Conservation (phyloP, 2,113 vertebrate genomes). For the Stigmatopora nigra region DNA sequence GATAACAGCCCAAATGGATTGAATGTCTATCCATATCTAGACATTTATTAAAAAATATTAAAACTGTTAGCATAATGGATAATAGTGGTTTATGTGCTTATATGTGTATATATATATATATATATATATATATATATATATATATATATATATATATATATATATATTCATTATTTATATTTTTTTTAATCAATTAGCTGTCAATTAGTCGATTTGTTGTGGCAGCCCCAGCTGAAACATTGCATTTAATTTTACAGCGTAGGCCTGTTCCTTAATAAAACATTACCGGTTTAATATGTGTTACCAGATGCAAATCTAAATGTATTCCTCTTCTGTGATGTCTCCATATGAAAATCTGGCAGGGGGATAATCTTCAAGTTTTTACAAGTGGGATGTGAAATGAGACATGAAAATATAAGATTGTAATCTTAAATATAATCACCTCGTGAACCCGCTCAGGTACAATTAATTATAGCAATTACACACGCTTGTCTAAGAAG, state of each 20-base stretch:
- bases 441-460: not conserved
- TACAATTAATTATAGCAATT: not conserved
- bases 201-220: too few relatives aligned
- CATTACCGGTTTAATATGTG: not conserved
- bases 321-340: too few relatives aligned
- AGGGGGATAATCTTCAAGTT: not conserved
- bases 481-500: not conserved
- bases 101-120: too few relatives aligned
- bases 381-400: not conserved
- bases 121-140: too few relatives aligned
- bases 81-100: too few relatives aligned
- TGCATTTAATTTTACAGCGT: not conserved
- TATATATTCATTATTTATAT: too few relatives aligned
- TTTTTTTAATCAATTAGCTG: too few relatives aligned
- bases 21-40: too few relatives aligned
- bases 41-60: too few relatives aligned
- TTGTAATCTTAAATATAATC: conserved; percentile 1
- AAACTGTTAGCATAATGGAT: too few relatives aligned
- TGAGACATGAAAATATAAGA: not conserved
- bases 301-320: not conserved
- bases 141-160: too few relatives aligned
- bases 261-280: not conserved
- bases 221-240: not conserved
- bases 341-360: not conserved
- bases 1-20: too few relatives aligned